Evolutionary conservation across 2,797 vertebrate species (phyloP).

Genomic region (Phaenicophaeus curvirostris): DNA sequence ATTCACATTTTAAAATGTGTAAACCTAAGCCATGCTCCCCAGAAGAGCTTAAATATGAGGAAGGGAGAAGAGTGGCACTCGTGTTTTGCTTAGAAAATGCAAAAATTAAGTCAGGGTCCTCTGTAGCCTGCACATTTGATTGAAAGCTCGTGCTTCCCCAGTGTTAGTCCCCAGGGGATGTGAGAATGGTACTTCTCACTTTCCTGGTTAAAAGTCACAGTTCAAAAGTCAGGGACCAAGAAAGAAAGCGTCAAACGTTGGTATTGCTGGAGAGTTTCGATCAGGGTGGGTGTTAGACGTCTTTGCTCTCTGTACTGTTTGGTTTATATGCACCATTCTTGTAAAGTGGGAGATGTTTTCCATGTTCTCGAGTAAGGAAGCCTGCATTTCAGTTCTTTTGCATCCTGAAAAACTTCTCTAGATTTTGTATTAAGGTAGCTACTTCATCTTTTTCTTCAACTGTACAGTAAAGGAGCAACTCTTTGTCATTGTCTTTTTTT

Average conservation of each 20-base stretch:
- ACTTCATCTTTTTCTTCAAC: background rate
- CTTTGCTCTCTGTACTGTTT: background rate
- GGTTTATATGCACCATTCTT: background rate
- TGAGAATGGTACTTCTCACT: background rate
- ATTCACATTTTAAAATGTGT: background rate
- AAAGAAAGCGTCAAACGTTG: background rate
- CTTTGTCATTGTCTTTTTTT: background rate
- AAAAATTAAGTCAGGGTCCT: background rate
- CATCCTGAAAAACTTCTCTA: background rate
- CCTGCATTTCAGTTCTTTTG: background rate
- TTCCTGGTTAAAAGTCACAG: background rate
- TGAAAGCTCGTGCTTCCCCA: background rate
- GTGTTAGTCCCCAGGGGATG: background rate
- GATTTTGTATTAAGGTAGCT: background rate
- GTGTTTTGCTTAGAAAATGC: background rate
- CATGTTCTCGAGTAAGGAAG: background rate
- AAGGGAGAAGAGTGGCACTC: background rate
- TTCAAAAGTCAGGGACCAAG: background rate
- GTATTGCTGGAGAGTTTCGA: background rate
- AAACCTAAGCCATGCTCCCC: background rate
- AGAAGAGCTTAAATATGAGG: background rate
- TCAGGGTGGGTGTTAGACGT: rapidly evolving
- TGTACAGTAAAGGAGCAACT: background rate
- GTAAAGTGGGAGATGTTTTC: background rate
- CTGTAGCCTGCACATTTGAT: background rate